phyloP scores from a whole-genome alignment of 2,797 vertebrate genomes.

The Cyclura pinguis region DNA sequence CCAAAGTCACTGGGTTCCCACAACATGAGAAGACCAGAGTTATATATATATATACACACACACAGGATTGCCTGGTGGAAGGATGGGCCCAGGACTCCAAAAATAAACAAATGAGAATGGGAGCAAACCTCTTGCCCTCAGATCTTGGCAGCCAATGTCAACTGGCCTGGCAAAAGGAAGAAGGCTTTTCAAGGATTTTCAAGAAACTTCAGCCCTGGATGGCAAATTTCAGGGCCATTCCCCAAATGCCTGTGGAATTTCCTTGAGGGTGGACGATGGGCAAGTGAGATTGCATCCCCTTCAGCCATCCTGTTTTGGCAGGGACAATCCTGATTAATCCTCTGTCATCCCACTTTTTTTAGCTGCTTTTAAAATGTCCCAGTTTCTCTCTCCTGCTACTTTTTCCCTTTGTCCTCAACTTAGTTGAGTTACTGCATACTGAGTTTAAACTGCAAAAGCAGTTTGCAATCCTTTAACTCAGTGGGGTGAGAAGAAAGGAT shows the following conservation, averaged over 20 bases:
- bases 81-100: conserved; percentile 28
- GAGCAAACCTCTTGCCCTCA: conserved; percentile 19
- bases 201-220: background rate
- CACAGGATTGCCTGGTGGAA: conserved; percentile 36
- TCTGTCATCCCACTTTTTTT: no score
- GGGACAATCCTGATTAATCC: no score
- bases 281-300: background rate
- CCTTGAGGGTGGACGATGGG: background rate
- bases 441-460: background rate
- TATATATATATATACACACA: background rate
- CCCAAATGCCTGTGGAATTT: background rate
- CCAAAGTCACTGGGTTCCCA: conserved; percentile 20
- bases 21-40: background rate
- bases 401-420: no score
- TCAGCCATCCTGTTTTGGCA: background rate
- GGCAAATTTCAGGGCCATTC: background rate
- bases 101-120: background rate
- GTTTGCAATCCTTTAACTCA: background rate
- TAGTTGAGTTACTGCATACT: no score
- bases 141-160: background rate
- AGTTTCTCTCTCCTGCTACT: no score
- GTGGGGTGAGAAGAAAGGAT: no score
- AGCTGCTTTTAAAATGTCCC: no score
- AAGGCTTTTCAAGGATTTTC: background rate
- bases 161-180: background rate